Evolutionary conservation across 1,140 invertebrate genomes (phyloP), one percentile per base, ranked within the genome.

Genomic region (Helicoverpa armigera): DNA sequence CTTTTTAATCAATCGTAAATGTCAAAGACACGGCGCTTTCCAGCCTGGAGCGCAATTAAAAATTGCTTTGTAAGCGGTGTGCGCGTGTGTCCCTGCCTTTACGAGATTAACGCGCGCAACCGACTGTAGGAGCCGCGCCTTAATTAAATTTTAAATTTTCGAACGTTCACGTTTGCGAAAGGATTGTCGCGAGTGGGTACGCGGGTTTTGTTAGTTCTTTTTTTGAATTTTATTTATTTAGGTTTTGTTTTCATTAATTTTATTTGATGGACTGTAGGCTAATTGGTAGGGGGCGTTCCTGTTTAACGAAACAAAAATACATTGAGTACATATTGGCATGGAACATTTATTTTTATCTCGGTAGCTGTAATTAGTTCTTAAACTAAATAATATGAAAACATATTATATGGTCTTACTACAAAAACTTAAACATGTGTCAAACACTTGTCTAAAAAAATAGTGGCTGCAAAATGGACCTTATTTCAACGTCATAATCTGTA

Each of bases 111-210:
- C 86, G 83, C 87, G 87, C 87, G 86, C 84, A 87, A 86, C 87
- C 85, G 81, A 85, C 70, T 85, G 82, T 78, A 84, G 84, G 67
- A 85, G 77, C 81, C 77, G 54, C 69, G 86, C 88, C 82, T 87
- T 88, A 86, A 89, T 88, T 89, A 89, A 89, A 89, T 88, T 89
- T 89, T 88, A 88, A 89, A 88, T 73, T 88, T 88, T 89, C 86
- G 85, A 89, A 87, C 83, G 82, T 82, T 85, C 83, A 81, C 70
- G 81, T 61, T 81, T 51, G 58, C 23, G 67, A 72, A 86, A 82
- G 79, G 81, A 82, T 82, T 83, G 79, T 81, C 80, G 80, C 82
- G 69, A 75, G 72, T 70, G 84, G 51, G 70, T 76, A 60, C 50
- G 51, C 43, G 60, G 56, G 60, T 80, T 74, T 80, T 67, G 72